phyloP scores from a whole-genome alignment of 2,888 invertebrate species.

The Fabriciana adippe region DNA sequence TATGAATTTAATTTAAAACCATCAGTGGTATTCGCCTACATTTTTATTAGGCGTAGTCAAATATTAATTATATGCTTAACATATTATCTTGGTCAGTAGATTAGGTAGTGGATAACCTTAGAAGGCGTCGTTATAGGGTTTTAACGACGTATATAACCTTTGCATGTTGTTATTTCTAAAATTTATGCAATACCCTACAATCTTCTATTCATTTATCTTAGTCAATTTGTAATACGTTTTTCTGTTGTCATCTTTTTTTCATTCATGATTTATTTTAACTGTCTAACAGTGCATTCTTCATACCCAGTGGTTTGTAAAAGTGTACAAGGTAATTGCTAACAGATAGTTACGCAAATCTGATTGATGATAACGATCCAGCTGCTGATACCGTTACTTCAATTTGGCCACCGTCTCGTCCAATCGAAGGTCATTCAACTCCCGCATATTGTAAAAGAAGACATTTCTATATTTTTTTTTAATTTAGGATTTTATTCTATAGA shows the following conservation, averaged over 20 bases:
- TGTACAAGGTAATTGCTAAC: conserved; percentile 71
- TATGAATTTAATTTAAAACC: neutral
- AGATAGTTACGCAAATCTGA: conserved; percentile 80
- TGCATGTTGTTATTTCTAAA: conserved; percentile 10
- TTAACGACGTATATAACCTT: conserved; percentile 15
- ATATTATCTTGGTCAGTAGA: neutral
- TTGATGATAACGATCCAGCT: conserved; percentile 75
- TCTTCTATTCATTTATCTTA: conserved; percentile 22
- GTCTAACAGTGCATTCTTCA: conserved; percentile 54
- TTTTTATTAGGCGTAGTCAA: neutral
- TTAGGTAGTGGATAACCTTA: conserved; percentile 44
- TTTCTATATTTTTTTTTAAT: conserved; percentile 46
- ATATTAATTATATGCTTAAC: neutral
- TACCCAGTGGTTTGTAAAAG: conserved; percentile 58
- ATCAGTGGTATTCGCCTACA: neutral
- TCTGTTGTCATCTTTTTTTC: conserved; percentile 24
- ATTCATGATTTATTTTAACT: conserved; percentile 40
- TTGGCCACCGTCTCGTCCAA: conserved; percentile 72
- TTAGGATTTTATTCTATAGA: conserved; percentile 1
- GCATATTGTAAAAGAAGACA: conserved; percentile 33
- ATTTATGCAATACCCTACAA: conserved; percentile 19
- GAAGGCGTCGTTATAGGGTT: conserved; percentile 44
- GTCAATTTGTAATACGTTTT: conserved; percentile 21
- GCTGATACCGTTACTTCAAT: conserved; percentile 74
- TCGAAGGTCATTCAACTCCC: conserved; percentile 65